A percentile compares a stretch with the other conserved stretches of the same genome.
phyloP scores from a whole-genome alignment of 2,797 vertebrate genomes.

The Hephaestus fuliginosus region DNA sequence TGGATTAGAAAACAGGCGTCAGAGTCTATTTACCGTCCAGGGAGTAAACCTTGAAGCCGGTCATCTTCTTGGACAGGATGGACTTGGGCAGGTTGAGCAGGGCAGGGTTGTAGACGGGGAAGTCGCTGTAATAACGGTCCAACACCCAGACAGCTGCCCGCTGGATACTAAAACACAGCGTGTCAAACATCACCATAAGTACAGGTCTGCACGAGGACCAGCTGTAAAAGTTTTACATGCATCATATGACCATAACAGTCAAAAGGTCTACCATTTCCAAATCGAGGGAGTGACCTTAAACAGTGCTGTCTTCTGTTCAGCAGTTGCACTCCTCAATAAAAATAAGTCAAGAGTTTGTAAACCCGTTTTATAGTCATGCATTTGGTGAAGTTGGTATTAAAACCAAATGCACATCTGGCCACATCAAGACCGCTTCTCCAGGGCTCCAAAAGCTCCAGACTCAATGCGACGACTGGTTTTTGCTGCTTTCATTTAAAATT shows the following conservation, averaged over 20 bases:
- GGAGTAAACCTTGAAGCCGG: slow-evolving; percentile 97
- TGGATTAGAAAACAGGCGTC: slow-evolving; percentile 1
- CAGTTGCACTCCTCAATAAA: background rate
- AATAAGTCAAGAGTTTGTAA: too few species aligned
- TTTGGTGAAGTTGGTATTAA: background rate
- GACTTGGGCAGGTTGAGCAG: slow-evolving; percentile 97
- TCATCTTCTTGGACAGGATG: slow-evolving; percentile 97
- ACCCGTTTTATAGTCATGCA: background rate
- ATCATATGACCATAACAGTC: background rate
- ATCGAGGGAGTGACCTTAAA: background rate
- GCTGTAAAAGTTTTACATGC: background rate
- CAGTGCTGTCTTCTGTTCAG: background rate
- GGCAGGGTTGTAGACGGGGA: slow-evolving; percentile 96
- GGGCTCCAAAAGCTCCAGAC: background rate
- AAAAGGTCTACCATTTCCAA: background rate
- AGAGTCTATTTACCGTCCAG: slow-evolving; percentile 82
- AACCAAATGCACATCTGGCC: background rate
- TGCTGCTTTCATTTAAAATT: background rate
- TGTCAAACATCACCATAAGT: background rate
- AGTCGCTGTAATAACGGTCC: slow-evolving; percentile 97
- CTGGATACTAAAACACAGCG: slow-evolving; percentile 90
- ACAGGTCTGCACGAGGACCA: background rate
- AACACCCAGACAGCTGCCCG: slow-evolving; percentile 95
- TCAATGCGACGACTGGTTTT: background rate
- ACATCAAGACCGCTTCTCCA: background rate